A percentile compares a stretch with the other conserved stretches of the same genome.
Evolutionary conservation across 2,888 invertebrate genomes (phyloP).

Genomic region (Lochmaea crataegi): DNA sequence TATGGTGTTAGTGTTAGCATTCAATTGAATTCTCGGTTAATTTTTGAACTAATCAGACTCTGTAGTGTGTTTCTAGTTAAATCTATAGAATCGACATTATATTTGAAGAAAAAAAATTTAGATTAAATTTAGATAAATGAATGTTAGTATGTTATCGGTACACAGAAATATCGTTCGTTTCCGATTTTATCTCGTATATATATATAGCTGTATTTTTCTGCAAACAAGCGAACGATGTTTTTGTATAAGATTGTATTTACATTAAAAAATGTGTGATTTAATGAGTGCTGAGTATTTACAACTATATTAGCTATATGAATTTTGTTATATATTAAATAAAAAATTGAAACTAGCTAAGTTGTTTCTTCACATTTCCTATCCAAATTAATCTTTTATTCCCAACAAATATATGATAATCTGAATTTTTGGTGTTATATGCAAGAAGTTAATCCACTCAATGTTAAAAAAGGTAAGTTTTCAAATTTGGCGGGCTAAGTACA

Average conservation of each 20-base stretch:
- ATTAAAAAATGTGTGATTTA: slow-evolving; percentile 56
- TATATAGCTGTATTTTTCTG: slow-evolving; percentile 43
- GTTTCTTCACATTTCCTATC: slow-evolving; percentile 4
- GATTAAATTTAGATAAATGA: slow-evolving; percentile 54
- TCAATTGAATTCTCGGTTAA: slow-evolving; percentile 17
- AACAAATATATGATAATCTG: too few relatives aligned
- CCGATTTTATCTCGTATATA: slow-evolving; percentile 21
- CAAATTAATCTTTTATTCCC: too few relatives aligned
- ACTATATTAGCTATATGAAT: slow-evolving; percentile 56
- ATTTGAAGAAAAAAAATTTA: slow-evolving; percentile 44
- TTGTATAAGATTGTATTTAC: slow-evolving; percentile 46
- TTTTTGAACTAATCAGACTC: slow-evolving; percentile 39
- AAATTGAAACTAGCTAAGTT: slow-evolving; percentile 21
- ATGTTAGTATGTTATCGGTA: slow-evolving; percentile 52
- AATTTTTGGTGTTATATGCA: too few relatives aligned
- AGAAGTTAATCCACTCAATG: too few relatives aligned
- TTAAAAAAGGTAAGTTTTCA: too few relatives aligned
- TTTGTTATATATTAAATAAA: slow-evolving; percentile 57
- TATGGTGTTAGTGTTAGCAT: slow-evolving; percentile 25
- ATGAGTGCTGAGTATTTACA: slow-evolving; percentile 57
- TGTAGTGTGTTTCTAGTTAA: slow-evolving; percentile 46
- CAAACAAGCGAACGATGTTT: slow-evolving; percentile 40
- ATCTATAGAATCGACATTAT: slow-evolving; percentile 43
- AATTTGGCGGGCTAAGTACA: too few relatives aligned
- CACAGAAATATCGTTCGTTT: slow-evolving; percentile 45